Evolutionary conservation across 2,888 invertebrate species (phyloP).

Genomic region (Tetanocera ferruginea): DNA sequence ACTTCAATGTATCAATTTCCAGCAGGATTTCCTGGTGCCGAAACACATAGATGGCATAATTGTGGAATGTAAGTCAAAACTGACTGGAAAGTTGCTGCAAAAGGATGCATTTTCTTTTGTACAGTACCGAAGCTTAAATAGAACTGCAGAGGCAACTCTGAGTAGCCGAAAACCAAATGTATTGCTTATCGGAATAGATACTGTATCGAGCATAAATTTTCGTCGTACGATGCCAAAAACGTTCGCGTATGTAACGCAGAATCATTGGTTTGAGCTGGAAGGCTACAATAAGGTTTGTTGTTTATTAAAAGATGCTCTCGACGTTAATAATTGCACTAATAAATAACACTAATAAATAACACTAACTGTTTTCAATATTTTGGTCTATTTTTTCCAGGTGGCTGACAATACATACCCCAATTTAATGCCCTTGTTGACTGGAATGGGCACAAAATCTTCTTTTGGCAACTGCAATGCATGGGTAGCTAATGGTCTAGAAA

Average conservation of each 20-base stretch:
- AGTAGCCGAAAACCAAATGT: conserved; percentile 73
- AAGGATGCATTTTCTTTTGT: conserved; percentile 72
- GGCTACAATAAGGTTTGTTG: conserved; percentile 78
- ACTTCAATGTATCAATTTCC: conserved; percentile 53
- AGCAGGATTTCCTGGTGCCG: conserved; percentile 57
- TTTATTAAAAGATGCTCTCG: no score
- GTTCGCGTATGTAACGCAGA: conserved; percentile 74
- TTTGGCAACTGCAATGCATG: conserved; percentile 57
- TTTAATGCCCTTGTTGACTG: conserved; percentile 84
- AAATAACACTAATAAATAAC: no score
- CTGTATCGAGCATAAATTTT: conserved; percentile 84
- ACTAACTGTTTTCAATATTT: background rate
- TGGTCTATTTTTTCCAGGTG: conserved; percentile 70
- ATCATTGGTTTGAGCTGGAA: conserved; percentile 78
- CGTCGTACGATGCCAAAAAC: conserved; percentile 81
- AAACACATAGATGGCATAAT: conserved; percentile 55
- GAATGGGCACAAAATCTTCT: conserved; percentile 66
- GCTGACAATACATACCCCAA: conserved; percentile 93
- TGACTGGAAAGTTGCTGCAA: conserved; percentile 56
- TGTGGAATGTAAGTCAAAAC: conserved; percentile 65
- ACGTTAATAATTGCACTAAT: no score
- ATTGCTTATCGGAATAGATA: conserved; percentile 86
- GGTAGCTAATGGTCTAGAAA: conserved; percentile 74
- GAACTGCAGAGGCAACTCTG: conserved; percentile 54
- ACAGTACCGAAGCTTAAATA: conserved; percentile 67